Evolutionary conservation across 2,113 vertebrate genomes (phyloP).

Genomic region (Asarcornis scutulata): DNA sequence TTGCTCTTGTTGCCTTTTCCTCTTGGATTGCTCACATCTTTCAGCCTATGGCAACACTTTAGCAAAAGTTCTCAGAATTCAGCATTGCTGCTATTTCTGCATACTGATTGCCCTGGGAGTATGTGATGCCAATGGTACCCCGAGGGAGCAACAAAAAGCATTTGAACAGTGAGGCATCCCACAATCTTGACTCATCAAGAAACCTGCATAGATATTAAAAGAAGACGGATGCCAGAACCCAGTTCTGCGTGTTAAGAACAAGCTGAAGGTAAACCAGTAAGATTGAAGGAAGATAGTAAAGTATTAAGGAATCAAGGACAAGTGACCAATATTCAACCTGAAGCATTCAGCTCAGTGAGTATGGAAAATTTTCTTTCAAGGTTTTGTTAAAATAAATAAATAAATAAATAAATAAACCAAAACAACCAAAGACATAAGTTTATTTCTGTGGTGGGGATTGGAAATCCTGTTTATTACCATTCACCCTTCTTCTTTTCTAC

Average conservation of each 20-base stretch:
- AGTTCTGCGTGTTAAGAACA: not conserved
- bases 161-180: not conserved
- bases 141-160: not conserved
- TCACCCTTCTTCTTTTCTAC: not conserved
- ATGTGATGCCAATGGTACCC: not conserved
- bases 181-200: not conserved
- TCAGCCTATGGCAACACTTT: not conserved
- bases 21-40: not conserved
- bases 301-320: not conserved
- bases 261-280: not conserved
- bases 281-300: not conserved
- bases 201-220: not conserved
- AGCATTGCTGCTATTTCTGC: not conserved
- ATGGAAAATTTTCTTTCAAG: not conserved
- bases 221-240: not conserved
- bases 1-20: not conserved
- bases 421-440: not conserved
- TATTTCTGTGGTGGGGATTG: not conserved
- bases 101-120: not conserved
- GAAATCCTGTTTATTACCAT: not conserved
- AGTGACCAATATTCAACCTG: not conserved
- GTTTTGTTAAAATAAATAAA: not conserved
- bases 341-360: not conserved
- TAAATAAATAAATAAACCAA: not conserved
- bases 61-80: not conserved